Percentiles rank a stretch among this genome's conserved stretches.
phyloP scores from a whole-genome alignment of 1,140 invertebrate genomes.

The Octopus bimaculoides region DNA sequence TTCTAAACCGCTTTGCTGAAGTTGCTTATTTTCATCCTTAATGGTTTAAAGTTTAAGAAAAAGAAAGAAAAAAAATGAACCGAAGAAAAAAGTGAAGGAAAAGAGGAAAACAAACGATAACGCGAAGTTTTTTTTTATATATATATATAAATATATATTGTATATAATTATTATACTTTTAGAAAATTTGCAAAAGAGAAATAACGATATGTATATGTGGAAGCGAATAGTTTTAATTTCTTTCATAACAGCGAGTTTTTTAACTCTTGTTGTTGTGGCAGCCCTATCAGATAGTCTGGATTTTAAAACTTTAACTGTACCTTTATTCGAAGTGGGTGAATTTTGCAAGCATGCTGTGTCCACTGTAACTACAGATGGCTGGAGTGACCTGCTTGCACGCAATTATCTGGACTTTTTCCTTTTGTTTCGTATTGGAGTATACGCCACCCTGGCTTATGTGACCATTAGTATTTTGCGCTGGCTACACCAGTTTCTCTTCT shows the following conservation, averaged over 20 bases:
- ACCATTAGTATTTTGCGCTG: conserved; percentile 18
- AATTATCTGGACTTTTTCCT: conserved; percentile 20
- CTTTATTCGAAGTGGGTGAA: conserved; percentile 40
- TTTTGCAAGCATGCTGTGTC: conserved; percentile 36
- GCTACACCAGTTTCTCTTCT: conserved; percentile 34
- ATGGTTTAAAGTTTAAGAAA: too few relatives aligned
- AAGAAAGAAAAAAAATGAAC: too few relatives aligned
- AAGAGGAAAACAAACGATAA: too few relatives aligned
- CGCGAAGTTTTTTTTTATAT: too few relatives aligned
- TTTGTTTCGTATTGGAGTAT: conserved; percentile 31
- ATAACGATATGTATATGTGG: too few relatives aligned
- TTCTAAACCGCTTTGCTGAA: too few relatives aligned
- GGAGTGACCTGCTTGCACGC: background rate
- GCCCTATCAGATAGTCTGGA: conserved; percentile 13
- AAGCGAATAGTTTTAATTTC: too few relatives aligned
- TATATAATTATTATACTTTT: too few relatives aligned
- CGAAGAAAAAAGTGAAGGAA: too few relatives aligned
- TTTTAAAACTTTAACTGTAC: conserved; percentile 30
- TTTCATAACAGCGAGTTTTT: background rate
- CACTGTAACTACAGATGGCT: conserved; percentile 13
- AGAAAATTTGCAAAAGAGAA: too few relatives aligned
- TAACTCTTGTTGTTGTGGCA: background rate
- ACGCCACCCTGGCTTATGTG: background rate
- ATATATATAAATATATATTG: too few relatives aligned
- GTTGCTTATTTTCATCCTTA: too few relatives aligned